phyloP scores from a whole-genome alignment of 2,888 invertebrate species.

The Drosophila engyochracea region DNA sequence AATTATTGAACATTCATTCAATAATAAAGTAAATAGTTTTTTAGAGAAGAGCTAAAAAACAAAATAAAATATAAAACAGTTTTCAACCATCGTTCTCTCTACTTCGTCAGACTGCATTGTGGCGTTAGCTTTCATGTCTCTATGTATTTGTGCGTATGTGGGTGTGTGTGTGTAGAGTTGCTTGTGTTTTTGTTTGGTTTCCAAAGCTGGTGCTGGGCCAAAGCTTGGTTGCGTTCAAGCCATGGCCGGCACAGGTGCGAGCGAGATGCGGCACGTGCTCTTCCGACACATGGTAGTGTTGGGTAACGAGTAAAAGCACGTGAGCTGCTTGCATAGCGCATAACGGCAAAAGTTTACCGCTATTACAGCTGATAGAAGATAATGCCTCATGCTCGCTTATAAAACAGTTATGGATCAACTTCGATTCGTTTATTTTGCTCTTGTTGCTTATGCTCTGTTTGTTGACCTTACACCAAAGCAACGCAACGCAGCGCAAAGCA shows the following conservation, averaged over 20 bases:
- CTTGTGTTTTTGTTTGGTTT: slow-evolving; percentile 61
- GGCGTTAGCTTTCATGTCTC: slow-evolving; percentile 1
- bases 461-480: slow-evolving; percentile 41
- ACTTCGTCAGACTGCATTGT: slow-evolving; percentile 44
- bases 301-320: slow-evolving; percentile 55
- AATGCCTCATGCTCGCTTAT: slow-evolving; percentile 2
- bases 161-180: slow-evolving; percentile 10
- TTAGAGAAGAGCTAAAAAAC: background rate
- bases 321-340: slow-evolving; percentile 28
- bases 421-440: slow-evolving; percentile 20
- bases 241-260: slow-evolving; percentile 47
- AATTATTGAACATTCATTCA: background rate
- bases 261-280: slow-evolving; percentile 59
- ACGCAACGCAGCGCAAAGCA: background rate
- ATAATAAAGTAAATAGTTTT: background rate
- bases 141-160: background rate
- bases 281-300: slow-evolving; percentile 41
- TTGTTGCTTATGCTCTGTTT: slow-evolving; percentile 33
- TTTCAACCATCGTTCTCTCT: slow-evolving; percentile 13
- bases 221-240: slow-evolving; percentile 43
- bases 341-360: slow-evolving; percentile 40
- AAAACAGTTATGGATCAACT: slow-evolving; percentile 4
- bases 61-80: background rate
- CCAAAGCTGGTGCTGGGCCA: slow-evolving; percentile 50
- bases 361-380: slow-evolving; percentile 27